Evolutionary conservation across 2,113 vertebrate species (phyloP).

Genomic region (Microcebus tavaratra): DNA sequence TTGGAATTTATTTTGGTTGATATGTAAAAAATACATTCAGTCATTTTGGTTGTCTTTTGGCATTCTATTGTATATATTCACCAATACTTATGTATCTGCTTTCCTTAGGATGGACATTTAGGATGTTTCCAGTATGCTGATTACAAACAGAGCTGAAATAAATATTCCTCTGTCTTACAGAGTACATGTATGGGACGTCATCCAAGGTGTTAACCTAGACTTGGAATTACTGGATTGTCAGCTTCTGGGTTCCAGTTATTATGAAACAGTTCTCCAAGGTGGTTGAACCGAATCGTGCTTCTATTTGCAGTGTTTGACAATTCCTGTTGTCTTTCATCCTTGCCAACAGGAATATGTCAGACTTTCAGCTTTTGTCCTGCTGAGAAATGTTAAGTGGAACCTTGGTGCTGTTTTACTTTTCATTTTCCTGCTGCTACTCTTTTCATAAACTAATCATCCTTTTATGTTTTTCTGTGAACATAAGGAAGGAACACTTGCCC

Average conservation of each 20-base stretch:
- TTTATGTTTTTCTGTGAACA: neutral
- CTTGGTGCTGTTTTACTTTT: neutral
- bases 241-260: neutral
- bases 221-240: neutral
- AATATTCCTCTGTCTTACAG: neutral
- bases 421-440: neutral
- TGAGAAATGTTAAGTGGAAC: neutral
- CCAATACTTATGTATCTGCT: neutral
- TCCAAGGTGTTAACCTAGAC: neutral
- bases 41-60: neutral
- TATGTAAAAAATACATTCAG: neutral
- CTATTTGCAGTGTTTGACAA: neutral
- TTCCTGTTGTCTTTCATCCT: neutral
- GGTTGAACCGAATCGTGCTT: neutral
- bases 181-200: neutral
- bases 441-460: neutral
- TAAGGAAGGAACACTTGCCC: neutral
- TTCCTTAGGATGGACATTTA: neutral
- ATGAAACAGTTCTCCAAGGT: neutral
- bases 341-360: neutral
- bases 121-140: neutral
- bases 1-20: neutral
- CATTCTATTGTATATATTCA: neutral
- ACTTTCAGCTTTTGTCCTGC: constrained; percentile 20
- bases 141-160: neutral